These are phyloP conservation scores for Lagenorhynchus albirostris DNA, from an alignment of 2,113 vertebrate species.

Conservation along the genomic window DNA sequence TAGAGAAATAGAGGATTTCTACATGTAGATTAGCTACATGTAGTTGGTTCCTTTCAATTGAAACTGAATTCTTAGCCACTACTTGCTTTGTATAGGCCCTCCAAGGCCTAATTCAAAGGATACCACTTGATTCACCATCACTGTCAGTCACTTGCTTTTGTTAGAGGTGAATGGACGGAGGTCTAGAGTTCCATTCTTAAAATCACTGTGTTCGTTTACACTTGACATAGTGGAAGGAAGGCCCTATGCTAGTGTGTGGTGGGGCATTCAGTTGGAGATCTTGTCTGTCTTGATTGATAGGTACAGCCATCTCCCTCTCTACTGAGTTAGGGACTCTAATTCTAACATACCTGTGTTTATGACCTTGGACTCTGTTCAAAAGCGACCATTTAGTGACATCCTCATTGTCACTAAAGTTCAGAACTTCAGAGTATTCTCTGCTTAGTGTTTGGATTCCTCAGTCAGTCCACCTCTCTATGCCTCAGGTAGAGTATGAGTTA, in stretches of 20 bases:
- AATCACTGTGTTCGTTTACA: not conserved
- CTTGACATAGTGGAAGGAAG: not conserved
- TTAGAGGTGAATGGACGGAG: not conserved
- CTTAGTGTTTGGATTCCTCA: not conserved
- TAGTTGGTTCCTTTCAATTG: not conserved
- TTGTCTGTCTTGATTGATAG: not conserved
- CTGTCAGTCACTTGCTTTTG: not conserved
- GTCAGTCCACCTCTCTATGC: not conserved
- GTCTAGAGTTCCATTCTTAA: not conserved
- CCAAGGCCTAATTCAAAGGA: not conserved
- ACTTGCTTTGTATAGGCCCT: not conserved
- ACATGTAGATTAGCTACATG: not conserved
- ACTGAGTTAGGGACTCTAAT: not conserved
- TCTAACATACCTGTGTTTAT: not conserved
- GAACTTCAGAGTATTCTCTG: not conserved
- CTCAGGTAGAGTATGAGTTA: not conserved
- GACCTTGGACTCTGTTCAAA: not conserved
- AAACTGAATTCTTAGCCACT: not conserved
- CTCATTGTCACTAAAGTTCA: not conserved
- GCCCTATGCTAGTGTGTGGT: accelerated
- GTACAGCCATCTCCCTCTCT: not conserved
- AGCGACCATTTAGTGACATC: not conserved
- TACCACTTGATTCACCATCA: not conserved
- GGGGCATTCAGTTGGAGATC: not conserved
- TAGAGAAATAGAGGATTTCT: not conserved